A percentile compares a stretch with the other conserved stretches of the same genome.
Conservation (phyloP, 1,140 invertebrate species). For the Pinna nobilis region DNA sequence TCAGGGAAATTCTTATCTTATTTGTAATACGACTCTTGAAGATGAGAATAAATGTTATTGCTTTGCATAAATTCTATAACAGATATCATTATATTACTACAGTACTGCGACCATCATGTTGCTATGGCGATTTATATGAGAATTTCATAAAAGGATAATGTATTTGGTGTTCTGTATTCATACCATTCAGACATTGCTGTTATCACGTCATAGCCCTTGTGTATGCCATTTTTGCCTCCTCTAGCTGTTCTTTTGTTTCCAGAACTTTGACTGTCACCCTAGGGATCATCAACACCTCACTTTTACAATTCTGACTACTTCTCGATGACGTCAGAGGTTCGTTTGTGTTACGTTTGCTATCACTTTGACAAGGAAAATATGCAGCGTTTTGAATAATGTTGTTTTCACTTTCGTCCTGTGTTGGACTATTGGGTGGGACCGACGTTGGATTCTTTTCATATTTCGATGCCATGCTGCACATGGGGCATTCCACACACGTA, state of each 20-base stretch:
- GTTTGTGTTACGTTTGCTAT: background rate
- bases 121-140: too few species aligned
- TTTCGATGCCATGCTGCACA: constrained; percentile 43
- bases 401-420: background rate
- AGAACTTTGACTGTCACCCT: constrained; percentile 15
- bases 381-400: too few species aligned
- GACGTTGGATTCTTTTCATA: constrained; percentile 27
- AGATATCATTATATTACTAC: too few species aligned
- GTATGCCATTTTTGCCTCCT: constrained; percentile 10
- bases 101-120: too few species aligned
- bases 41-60: too few species aligned
- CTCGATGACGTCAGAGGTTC: background rate
- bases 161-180: too few species aligned
- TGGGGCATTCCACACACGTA: constrained; percentile 49
- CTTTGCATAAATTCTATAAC: too few species aligned
- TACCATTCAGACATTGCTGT: too few species aligned
- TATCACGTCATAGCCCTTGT: too few species aligned
- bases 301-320: background rate
- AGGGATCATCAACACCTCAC: constrained; percentile 6
- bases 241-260: constrained; percentile 13
- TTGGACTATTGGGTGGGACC: constrained; percentile 54
- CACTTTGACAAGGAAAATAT: background rate
- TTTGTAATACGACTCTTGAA: too few species aligned
- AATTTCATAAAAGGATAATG: too few species aligned
- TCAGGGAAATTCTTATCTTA: too few species aligned